Conservation (phyloP, 2,113 vertebrate species). For the Grallaria varia region DNA sequence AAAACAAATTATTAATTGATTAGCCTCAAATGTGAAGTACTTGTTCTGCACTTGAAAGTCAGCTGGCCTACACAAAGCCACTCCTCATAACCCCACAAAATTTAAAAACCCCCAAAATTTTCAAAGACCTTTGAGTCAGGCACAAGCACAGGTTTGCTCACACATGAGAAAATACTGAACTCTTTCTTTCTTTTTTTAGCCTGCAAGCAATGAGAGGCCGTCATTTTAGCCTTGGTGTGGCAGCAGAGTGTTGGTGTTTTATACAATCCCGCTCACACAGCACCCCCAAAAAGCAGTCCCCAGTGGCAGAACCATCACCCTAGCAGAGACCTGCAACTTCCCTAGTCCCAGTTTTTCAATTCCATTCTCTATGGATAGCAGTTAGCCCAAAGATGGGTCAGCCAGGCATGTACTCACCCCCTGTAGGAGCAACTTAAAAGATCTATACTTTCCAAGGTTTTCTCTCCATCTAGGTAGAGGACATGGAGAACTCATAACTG, state of each 20-base stretch:
- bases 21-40: background rate
- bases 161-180: background rate
- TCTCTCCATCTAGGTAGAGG: background rate
- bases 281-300: background rate
- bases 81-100: background rate
- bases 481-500: background rate
- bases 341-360: background rate
- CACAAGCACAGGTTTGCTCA: background rate
- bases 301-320: background rate
- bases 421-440: background rate
- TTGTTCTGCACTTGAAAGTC: background rate
- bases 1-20: background rate
- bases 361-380: background rate
- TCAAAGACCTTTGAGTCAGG: background rate
- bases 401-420: background rate
- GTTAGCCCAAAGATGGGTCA: background rate
- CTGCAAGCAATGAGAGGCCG: background rate
- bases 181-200: background rate
- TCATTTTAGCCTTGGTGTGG: background rate
- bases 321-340: background rate
- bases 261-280: background rate
- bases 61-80: background rate
- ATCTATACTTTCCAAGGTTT: background rate
- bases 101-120: background rate
- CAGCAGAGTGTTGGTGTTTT: background rate